Conservation (phyloP, 2,888 invertebrate species). For the Crematogaster levior region DNA sequence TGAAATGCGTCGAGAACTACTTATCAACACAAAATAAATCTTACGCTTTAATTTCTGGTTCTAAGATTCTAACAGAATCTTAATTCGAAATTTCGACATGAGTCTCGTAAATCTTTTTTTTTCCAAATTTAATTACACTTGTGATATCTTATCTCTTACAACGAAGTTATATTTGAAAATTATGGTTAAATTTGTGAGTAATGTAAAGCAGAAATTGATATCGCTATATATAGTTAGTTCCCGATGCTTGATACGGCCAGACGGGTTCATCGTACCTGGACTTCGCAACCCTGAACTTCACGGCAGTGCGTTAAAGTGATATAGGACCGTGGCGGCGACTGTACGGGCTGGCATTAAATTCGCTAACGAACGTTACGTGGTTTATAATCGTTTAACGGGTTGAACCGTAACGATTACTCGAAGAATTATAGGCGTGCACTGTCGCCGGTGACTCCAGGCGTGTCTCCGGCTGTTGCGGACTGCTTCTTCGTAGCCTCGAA, state of each 20-base stretch:
- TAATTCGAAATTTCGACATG: neutral
- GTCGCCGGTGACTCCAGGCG: constrained; percentile 55
- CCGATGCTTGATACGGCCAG: constrained; percentile 50
- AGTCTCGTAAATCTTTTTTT: neutral
- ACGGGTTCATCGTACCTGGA: constrained; percentile 72
- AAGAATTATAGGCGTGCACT: constrained; percentile 65
- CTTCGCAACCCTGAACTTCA: constrained; percentile 70
- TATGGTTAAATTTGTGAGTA: neutral
- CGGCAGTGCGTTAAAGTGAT: constrained; percentile 71
- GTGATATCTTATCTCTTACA: neutral
- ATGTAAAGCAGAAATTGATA: neutral
- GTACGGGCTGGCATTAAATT: constrained; percentile 78
- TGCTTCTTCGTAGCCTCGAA: constrained; percentile 10
- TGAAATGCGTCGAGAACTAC: neutral
- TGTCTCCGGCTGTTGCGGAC: constrained; percentile 15
- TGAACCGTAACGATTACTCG: constrained; percentile 70
- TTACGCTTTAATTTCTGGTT: neutral
- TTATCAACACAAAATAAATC: neutral
- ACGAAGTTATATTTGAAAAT: constrained; percentile 1
- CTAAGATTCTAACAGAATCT: neutral
- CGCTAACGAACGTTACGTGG: constrained; percentile 80
- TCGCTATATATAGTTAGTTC: constrained; percentile 15
- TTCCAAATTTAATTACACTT: neutral
- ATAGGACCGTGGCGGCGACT: constrained; percentile 63
- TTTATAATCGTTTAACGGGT: constrained; percentile 71